These are phyloP conservation scores for Archips crataeganus DNA, from an alignment of 2,888 invertebrate species.

Conservation along the genomic window DNA sequence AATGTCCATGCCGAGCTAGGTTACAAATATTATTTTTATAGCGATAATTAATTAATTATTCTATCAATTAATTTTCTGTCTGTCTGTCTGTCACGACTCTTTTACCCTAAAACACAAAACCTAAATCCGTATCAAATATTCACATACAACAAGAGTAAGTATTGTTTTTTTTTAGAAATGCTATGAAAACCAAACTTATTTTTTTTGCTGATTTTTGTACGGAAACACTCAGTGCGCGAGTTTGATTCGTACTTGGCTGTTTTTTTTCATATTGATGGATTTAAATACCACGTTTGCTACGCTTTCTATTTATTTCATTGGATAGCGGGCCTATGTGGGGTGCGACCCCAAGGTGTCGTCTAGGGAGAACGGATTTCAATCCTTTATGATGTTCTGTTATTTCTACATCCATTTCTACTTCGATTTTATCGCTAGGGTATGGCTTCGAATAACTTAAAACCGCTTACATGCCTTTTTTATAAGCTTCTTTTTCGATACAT, in stretches of 20 bases:
- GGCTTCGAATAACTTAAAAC: conserved; percentile 26
- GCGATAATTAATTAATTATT: too few relatives aligned
- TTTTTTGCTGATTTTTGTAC: too few relatives aligned
- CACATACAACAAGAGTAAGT: too few relatives aligned
- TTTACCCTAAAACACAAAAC: too few relatives aligned
- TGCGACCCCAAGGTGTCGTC: conserved; percentile 36
- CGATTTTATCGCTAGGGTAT: conserved; percentile 32
- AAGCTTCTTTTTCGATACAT: background rate
- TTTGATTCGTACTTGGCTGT: too few relatives aligned
- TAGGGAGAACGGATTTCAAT: conserved; percentile 41
- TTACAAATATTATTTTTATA: too few relatives aligned
- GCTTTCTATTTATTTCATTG: conserved; percentile 13
- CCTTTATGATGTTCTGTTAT: conserved; percentile 40
- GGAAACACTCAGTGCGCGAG: too few relatives aligned
- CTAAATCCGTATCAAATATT: too few relatives aligned
- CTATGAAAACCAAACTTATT: too few relatives aligned
- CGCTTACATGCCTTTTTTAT: background rate
- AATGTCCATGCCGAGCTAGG: background rate
- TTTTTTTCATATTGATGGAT: conserved; percentile 10
- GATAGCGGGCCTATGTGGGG: conserved; percentile 24
- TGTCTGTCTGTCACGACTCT: too few relatives aligned
- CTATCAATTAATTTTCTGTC: too few relatives aligned
- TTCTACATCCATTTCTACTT: conserved; percentile 38
- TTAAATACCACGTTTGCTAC: conserved; percentile 10
- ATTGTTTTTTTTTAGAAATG: too few relatives aligned